These are phyloP conservation scores for Drosophila mulleri DNA, from an alignment of 2,888 invertebrate species.

Conservation along the genomic window DNA sequence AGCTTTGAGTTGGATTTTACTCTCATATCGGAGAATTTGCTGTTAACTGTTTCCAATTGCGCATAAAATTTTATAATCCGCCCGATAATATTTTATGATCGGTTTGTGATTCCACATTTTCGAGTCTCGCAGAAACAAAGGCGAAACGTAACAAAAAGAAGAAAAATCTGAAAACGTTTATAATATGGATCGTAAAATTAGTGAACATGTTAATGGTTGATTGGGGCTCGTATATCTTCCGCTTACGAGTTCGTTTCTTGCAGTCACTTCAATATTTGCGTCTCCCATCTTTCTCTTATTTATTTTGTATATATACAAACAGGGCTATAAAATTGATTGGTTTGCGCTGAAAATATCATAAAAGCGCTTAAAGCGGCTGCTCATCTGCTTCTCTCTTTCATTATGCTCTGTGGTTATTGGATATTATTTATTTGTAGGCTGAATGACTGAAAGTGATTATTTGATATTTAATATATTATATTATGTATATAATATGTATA, in stretches of 20 bases:
- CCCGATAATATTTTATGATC: slow-evolving; percentile 48
- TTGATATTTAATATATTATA: neutral
- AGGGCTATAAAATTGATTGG: slow-evolving; percentile 67
- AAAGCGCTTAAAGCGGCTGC: slow-evolving; percentile 26
- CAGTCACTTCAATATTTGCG: slow-evolving; percentile 47
- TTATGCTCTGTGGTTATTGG: neutral
- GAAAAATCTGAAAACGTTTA: slow-evolving; percentile 58
- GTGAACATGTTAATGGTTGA: slow-evolving; percentile 82
- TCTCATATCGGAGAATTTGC: slow-evolving; percentile 65
- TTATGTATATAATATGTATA: neutral
- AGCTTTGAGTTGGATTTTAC: slow-evolving; percentile 54
- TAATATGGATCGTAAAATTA: slow-evolving; percentile 76
- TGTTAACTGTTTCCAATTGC: slow-evolving; percentile 80
- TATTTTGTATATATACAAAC: slow-evolving; percentile 53
- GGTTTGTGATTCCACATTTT: slow-evolving; percentile 18
- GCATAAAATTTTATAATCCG: slow-evolving; percentile 79
- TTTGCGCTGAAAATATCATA: slow-evolving; percentile 73
- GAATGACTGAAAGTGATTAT: neutral
- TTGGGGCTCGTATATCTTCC: slow-evolving; percentile 69
- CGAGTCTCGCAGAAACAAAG: slow-evolving; percentile 51
- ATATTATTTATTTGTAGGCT: neutral
- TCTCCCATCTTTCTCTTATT: slow-evolving; percentile 15
- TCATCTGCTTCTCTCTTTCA: neutral
- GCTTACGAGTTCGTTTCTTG: slow-evolving; percentile 35
- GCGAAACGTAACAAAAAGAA: slow-evolving; percentile 17